phyloP scores from a whole-genome alignment of 2,113 vertebrate species.

The Petrocephalus zakoni region DNA sequence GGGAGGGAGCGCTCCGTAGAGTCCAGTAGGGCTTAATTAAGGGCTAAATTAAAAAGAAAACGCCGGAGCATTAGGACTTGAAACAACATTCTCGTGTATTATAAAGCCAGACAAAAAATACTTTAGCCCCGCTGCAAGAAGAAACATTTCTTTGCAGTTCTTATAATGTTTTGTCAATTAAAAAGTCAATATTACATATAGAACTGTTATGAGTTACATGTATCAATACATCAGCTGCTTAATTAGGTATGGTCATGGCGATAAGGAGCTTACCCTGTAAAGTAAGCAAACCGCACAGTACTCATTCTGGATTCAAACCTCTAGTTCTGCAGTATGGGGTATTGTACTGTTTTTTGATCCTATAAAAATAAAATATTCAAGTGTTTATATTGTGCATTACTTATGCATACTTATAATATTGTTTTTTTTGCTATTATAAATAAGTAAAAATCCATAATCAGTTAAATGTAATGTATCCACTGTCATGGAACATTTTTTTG shows the following conservation, averaged over 20 bases:
- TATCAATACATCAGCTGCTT: neutral
- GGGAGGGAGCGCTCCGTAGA: neutral
- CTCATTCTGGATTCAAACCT: neutral
- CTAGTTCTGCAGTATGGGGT: neutral
- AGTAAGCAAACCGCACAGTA: neutral
- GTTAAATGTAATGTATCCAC: neutral
- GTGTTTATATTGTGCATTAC: neutral
- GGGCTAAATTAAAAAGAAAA: neutral
- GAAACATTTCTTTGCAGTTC: neutral
- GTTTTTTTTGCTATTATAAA: neutral
- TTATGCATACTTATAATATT: neutral
- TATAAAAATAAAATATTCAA: neutral
- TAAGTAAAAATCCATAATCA: neutral
- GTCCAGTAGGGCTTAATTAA: slow-evolving; percentile 11
- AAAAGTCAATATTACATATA: neutral
- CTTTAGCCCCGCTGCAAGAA: neutral
- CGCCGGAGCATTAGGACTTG: neutral
- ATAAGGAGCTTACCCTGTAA: neutral
- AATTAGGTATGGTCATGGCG: neutral
- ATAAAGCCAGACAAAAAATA: neutral
- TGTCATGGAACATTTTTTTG: neutral
- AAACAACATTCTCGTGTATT: neutral
- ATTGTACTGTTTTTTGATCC: neutral
- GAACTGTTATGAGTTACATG: neutral
- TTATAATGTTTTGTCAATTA: neutral